Conservation (phyloP, 2,797 vertebrate species). For the Acanthurus lineatus region DNA sequence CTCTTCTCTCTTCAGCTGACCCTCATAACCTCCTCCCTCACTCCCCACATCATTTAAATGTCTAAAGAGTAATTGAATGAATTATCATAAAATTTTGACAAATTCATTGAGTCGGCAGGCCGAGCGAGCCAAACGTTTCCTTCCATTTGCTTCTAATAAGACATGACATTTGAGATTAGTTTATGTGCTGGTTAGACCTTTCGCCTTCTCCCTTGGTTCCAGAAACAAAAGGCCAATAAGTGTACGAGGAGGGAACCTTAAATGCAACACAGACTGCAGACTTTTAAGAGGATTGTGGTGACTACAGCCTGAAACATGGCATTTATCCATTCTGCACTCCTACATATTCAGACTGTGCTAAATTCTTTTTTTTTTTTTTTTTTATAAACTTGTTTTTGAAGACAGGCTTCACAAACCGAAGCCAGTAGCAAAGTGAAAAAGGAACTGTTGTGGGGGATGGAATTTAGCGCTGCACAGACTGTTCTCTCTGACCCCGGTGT, state of each 20-base stretch:
- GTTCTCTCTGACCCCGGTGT: conserved; percentile 85
- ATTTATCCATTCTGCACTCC: conserved; percentile 73
- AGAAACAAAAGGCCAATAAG: conserved; percentile 83
- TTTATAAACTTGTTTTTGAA: conserved; percentile 72
- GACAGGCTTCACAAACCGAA: conserved; percentile 73
- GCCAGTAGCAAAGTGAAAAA: conserved; percentile 77
- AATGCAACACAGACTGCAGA: conserved; percentile 67
- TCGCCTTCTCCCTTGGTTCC: conserved; percentile 80
- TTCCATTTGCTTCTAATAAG: conserved; percentile 90
- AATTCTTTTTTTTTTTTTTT: conserved; percentile 44
- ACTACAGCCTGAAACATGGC: conserved; percentile 68
- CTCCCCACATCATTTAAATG: conserved; percentile 91
- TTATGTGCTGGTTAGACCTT: conserved; percentile 90
- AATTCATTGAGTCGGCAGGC: conserved; percentile 91
- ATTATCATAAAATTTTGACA: conserved; percentile 98
- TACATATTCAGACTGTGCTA: conserved; percentile 74
- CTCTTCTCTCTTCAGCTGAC: conserved; percentile 76
- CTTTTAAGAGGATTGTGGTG: conserved; percentile 59
- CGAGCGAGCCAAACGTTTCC: conserved; percentile 83
- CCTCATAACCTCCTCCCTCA: conserved; percentile 75
- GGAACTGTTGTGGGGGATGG: conserved; percentile 86
- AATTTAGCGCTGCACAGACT: conserved; percentile 86
- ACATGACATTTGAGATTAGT: conserved; percentile 95
- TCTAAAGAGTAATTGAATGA: conserved; percentile 93
- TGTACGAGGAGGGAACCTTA: conserved; percentile 60